Evolutionary conservation across 1,140 invertebrate genomes (phyloP), one percentile per base, ranked within the genome.

Genomic region (Drosophila nikananu): DNA sequence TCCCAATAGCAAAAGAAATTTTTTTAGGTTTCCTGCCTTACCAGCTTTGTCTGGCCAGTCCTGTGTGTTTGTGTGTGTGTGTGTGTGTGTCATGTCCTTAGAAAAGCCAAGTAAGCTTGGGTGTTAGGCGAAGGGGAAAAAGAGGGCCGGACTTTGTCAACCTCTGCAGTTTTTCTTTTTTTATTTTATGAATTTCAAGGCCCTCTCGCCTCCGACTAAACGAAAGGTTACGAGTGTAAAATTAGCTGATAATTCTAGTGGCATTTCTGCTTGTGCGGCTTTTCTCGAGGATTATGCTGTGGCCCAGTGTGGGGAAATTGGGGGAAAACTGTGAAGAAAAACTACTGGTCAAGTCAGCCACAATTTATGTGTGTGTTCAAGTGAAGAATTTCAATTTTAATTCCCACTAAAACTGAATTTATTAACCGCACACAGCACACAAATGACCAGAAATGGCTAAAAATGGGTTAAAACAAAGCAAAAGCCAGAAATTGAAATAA

Each of bases 161-260:
- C 74, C 82, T 86, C 75, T 75, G 82, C 82, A 86, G 68, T 44
- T 86, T 84, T 15, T 54, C n/a, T 10, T 49, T 17, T n/a, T 27
- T 84, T 81, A 74, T 10, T 27, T 84, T 81, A 78, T 74, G 64
- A 77, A 86, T 86, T 81, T 78, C 64, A 81, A 86, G 70, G 51
- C 21, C 54, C 9, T 2, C 35, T 55, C 27, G 23, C 21, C 49
- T 27, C 51, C 51, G 30, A 37, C 42, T 23, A 32, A 70, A 35
- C 35, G 48, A 70, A 48, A 65, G 61, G 48, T 68, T 71, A 67
- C 44, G 37, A 55, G 63, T 66, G 63, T 32, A 37, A 71, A 71
- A 71, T 68, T 68, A 71, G 67, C 63, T 71, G 67, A 71, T 68
- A 71, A 68, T 71, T 49, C 67, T 67, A 15, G 27, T 65, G 46